Percentiles rank a stretch among this genome's conserved stretches.
Conservation (phyloP, 2,113 vertebrate species). For the Neodontobutis hainanensis region DNA sequence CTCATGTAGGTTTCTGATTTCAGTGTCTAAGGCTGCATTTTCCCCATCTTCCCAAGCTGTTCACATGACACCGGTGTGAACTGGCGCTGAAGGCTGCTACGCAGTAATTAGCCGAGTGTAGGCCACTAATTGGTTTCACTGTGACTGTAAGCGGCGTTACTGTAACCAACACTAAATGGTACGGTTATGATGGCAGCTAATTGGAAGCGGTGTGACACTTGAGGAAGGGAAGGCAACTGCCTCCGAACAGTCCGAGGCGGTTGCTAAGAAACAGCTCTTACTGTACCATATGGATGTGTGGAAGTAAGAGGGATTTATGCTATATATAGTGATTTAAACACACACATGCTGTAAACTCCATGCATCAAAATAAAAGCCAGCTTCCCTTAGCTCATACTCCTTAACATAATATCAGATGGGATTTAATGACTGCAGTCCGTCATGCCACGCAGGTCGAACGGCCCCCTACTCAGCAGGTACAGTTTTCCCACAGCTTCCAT, state of each 20-base stretch:
- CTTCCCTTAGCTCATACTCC: not conserved
- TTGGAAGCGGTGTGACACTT: constrained; percentile 53
- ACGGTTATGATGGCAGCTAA: constrained; percentile 37
- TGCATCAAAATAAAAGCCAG: not conserved
- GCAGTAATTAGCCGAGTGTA: constrained; percentile 22
- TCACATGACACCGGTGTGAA: not conserved
- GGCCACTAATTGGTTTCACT: constrained; percentile 41
- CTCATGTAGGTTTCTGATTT: too few relatives aligned
- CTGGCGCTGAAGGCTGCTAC: not conserved
- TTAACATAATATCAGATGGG: constrained; percentile 4
- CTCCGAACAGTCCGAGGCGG: constrained; percentile 24
- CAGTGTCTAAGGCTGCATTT: not conserved
- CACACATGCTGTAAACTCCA: constrained; percentile 6
- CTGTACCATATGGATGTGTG: constrained; percentile 15
- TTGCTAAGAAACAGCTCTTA: constrained; percentile 62
- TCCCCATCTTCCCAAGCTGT: constrained; percentile 2
- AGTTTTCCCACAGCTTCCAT: not conserved
- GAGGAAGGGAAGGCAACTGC: constrained; percentile 19
- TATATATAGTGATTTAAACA: constrained; percentile 6
- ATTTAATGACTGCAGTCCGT: constrained; percentile 7
- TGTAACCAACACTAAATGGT: constrained; percentile 43
- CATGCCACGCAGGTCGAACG: constrained; percentile 11
- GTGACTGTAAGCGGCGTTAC: constrained; percentile 25
- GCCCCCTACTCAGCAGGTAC: constrained; percentile 9
- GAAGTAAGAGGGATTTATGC: not conserved